Evolutionary conservation across 2,113 vertebrate genomes (phyloP), one percentile per base, ranked within the genome.

Genomic region (Orthochromis malagaraziensis): DNA sequence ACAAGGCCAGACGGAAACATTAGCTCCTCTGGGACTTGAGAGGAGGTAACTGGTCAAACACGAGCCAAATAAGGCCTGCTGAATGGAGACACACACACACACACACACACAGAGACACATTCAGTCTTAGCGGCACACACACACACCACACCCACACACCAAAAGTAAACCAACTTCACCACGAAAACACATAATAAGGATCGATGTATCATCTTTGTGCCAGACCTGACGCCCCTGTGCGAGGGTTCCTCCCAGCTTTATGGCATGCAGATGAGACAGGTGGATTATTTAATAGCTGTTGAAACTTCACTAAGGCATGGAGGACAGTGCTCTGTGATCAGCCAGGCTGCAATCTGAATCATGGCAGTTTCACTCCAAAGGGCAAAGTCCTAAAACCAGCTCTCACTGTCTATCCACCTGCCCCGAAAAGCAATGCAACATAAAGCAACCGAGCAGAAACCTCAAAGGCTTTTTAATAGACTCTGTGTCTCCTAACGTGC

Each of bases 51-150:
- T 91, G 91, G 94, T 95, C 94, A 96, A 95, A 90, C 89, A 93
- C 93, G 88, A 95, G 95, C 97, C 97, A 97, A 97, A 98, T 97
- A 97, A 94, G 97, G 97, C 89, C 88, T 94, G 91, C 87, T 93
- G 82, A 81, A 86, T 42, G 87, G 79, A 95, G 88, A 87, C 90
- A 86, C 58, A 65, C 38, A 35, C 33, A 35, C 35, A 29, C 29
- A 63, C 57, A n/a, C 21, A 55, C 6, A 55, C 26, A 19, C 16
- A 9, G 1, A 68, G 90, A 89, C 82, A 80, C 85, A 85, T 57
- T 9, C 77, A 84, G 68, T 60, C 82, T 83, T 17, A 63, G 75
- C 84, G 79, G 80, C 84, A 84, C 80, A 47, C 83, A 47, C 83
- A 86, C 38, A 54, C 82, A 75, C 81, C 55, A 58, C 55, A 63